A percentile compares a stretch with the other conserved stretches of the same genome.
Evolutionary conservation across 2,113 vertebrate species (phyloP).

Genomic region (Dascyllus trimaculatus): DNA sequence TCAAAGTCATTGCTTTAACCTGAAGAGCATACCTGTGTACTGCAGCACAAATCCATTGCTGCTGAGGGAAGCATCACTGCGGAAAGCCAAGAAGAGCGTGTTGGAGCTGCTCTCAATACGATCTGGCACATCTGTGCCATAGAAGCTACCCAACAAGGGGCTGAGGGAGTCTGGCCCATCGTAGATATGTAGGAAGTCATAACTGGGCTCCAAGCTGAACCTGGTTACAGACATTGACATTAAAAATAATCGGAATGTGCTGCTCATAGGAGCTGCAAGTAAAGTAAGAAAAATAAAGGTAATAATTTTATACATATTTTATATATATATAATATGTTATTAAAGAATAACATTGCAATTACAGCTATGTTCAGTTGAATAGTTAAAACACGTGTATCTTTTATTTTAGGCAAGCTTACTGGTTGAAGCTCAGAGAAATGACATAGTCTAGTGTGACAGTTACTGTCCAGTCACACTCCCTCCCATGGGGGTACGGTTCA

Average conservation of each 20-base stretch:
- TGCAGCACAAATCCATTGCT: conserved; percentile 94
- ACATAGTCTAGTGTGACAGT: conserved; percentile 93
- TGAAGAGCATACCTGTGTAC: conserved; percentile 89
- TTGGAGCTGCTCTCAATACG: conserved; percentile 97
- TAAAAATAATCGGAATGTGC: conserved; percentile 1
- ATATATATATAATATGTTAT: not conserved
- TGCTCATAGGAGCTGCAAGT: not conserved
- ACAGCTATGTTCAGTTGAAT: not conserved
- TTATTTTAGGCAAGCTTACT: conserved; percentile 81
- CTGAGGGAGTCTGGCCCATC: conserved; percentile 95
- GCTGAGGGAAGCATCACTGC: conserved; percentile 96
- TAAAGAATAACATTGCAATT: not conserved
- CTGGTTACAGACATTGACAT: conserved; percentile 75
- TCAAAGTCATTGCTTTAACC: not conserved
- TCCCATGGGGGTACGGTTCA: conserved; percentile 93
- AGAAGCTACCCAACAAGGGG: conserved; percentile 95
- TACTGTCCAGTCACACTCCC: conserved; percentile 97
- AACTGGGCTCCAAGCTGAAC: conserved; percentile 97
- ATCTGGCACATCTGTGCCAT: conserved; percentile 91
- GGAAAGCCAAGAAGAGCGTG: conserved; percentile 96
- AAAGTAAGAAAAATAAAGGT: no score
- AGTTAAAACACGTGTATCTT: not conserved
- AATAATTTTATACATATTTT: not conserved
- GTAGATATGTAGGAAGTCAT: conserved; percentile 98
- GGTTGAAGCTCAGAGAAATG: conserved; percentile 93